These are phyloP conservation scores for Haliclona indistincta DNA, from an alignment of 37 sponge, comb jelly and placozoan genomes.

Conservation along the genomic window DNA sequence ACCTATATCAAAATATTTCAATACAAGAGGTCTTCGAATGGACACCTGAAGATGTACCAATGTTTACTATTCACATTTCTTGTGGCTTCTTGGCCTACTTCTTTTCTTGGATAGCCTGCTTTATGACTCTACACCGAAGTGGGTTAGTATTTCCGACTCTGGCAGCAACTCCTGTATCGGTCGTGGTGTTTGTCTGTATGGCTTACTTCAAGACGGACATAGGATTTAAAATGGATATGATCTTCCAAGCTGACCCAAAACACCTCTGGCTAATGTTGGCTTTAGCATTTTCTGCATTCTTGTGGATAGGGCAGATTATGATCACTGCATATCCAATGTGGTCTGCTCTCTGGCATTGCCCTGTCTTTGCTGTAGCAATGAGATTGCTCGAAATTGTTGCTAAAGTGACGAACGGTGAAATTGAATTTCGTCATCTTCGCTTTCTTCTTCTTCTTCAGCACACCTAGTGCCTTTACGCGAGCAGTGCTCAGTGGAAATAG, in stretches of 20 bases:
- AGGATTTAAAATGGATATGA: not conserved
- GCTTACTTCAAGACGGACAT: not conserved
- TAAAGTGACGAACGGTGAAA: not conserved
- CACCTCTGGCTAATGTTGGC: too few relatives aligned
- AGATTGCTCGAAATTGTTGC: not conserved
- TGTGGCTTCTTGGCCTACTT: constrained; percentile 47
- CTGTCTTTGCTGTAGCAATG: constrained; percentile 61
- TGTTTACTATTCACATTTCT: constrained; percentile 41
- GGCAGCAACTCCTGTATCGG: constrained; percentile 48
- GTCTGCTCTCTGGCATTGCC: constrained; percentile 61
- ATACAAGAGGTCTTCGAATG: constrained; percentile 18
- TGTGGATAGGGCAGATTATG: constrained; percentile 65
- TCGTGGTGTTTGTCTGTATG: constrained; percentile 7
- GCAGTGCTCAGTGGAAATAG: too few relatives aligned
- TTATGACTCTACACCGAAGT: constrained; percentile 24
- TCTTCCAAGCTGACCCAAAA: too few relatives aligned
- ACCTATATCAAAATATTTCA: not conserved
- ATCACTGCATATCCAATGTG: constrained; percentile 48
- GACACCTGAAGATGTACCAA: not conserved
- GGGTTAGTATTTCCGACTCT: constrained; percentile 53
- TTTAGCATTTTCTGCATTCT: constrained; percentile 5
- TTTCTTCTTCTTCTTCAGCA: constrained; percentile 89
- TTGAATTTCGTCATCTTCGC: too few relatives aligned
- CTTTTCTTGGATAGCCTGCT: constrained; percentile 42
- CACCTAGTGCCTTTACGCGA: too few relatives aligned